Base-by-base conservation (phyloP, 2,113 vertebrate species). In the Misgurnus mizolepis region DNA sequence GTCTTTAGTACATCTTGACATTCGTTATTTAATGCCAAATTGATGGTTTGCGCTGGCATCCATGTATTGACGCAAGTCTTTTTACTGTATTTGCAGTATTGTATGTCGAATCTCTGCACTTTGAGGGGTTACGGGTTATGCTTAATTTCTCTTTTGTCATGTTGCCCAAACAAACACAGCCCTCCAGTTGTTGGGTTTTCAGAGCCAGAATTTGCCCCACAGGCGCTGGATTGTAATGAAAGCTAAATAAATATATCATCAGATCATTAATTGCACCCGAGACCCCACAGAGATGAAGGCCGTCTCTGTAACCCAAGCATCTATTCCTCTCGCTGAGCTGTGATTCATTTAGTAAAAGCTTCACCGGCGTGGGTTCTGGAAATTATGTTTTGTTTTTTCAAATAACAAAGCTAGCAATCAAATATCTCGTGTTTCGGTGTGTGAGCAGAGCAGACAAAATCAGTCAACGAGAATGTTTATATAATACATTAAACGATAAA, bases 231-330 rank as follows among this genome's bases (percentile, higher is more conserved):
- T 90, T 86, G 87, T 91, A 92, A 92, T 92, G 89, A 93, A 88
- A 88, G 61, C 69, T 85, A 90, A 91, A 92, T 92, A 92, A 93
- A 92, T 91, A 91, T 90, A 91, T 90, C 85, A 86, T 85, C 86
- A 87, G 86, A 87, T 90, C 85, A 89, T 92, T 94, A 91, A 91
- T 89, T 90, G 88, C 81, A 86, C 27, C 76, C 60, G 18, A 81
- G 83, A 79, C 85, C 85, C 88, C 27, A 43, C 85, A 34, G 89
- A 83, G 88, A 83, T 73, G 85, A 76, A 75, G 81, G 84, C 84
- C 87, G 83, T 76, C 85, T 81, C 84, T 67, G 50, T 67, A 17
- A 41, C 56, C 34, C 56, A 72, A 79, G 80, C 86, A 67, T 53
- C 53, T 85, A 62, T 81, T 81, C 69, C 86, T 76, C 68, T 70